These are phyloP conservation scores for Orcinus orca DNA, from an alignment of 2,113 vertebrate genomes.

Conservation along the genomic window DNA sequence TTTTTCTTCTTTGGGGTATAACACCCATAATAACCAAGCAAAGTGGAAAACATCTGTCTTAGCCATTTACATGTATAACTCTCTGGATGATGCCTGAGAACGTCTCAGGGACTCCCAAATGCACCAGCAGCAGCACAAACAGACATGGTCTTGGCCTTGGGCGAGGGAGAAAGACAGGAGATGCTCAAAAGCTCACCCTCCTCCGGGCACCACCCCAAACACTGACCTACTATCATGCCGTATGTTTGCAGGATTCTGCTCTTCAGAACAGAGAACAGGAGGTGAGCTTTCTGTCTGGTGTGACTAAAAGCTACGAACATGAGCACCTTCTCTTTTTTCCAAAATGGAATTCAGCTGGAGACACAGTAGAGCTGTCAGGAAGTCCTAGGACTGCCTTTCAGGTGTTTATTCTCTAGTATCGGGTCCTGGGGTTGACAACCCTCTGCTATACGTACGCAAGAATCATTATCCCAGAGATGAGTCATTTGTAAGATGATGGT, in stretches of 20 bases:
- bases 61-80: background rate
- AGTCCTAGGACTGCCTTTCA: background rate
- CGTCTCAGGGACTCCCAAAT: background rate
- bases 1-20: constrained; percentile 7
- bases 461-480: background rate
- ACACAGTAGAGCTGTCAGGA: background rate
- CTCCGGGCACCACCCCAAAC: background rate
- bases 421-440: background rate
- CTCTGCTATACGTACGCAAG: background rate
- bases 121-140: too few species aligned
- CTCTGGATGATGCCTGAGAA: background rate
- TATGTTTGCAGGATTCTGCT: background rate
- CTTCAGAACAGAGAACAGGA: background rate
- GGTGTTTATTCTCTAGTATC: background rate
- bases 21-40: background rate
- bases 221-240: background rate
- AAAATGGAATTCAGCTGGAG: background rate
- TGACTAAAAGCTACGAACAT: background rate
- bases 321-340: background rate
- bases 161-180: background rate
- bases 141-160: background rate
- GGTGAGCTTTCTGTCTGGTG: background rate
- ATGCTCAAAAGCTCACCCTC: background rate
- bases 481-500: constrained; percentile 27
- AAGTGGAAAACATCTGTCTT: background rate